Base-by-base conservation (phyloP, 2,888 invertebrate genomes). In the Diaprepes abbreviatus region DNA sequence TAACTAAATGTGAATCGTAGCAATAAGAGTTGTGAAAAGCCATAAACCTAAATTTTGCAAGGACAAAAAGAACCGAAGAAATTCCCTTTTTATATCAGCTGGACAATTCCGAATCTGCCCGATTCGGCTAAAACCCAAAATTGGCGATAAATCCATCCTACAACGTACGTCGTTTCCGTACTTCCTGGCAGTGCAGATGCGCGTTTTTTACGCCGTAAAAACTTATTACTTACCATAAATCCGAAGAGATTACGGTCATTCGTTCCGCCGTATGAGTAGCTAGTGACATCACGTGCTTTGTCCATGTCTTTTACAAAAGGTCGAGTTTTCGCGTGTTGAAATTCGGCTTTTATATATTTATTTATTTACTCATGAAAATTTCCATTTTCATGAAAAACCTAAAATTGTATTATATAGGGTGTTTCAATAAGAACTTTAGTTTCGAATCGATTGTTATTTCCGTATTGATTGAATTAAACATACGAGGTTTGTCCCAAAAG, bases 151-250 rank as follows among this genome's bases (percentile, higher is more conserved):
- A 68, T 68, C 67, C 50, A 43, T 45, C 31, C 19, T 43, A 66
- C 66, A 33, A 43, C 21, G 66, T 54, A 59, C 60, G 40, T 60
- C 59, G 60, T 60, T 52, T 33, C 52, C 60, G 35, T 57, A 54
- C 35, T 57, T 36, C 21, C 28, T 24, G 31, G 40, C 62, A 31
- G 57, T 63, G 62, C 57, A 69, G 55, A 63, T 33, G 62, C 35
- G 60, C 62, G 55, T 63, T 64, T 69, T 69, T 69, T 69, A 63
- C 68, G 63, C 50, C 68, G 63, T 70, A 70, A 70, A 70, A 70
- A 50, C 70, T 70, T 70, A 71, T 71, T 71, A 55, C 71, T 64
- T 54, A 52, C 71, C 71, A 71, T 71, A 71, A 71, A 71, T 71
- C 71, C 59, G 60, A 63, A 60, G 67, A 67, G 71, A 71, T 71